phyloP scores from a whole-genome alignment of 2,797 vertebrate genomes.

The Alosa sapidissima region DNA sequence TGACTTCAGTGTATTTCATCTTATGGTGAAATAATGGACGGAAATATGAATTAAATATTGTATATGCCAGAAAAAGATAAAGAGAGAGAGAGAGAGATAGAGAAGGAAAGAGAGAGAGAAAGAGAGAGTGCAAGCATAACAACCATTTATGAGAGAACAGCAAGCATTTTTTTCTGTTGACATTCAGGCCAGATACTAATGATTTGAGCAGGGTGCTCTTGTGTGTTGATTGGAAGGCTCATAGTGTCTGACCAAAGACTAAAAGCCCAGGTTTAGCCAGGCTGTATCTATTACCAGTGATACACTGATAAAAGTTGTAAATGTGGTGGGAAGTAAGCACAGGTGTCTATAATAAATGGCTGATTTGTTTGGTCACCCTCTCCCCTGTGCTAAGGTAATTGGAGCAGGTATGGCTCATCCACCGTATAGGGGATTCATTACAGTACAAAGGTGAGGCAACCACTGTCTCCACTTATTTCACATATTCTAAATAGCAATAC shows the following conservation, averaged over 20 bases:
- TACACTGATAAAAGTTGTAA: constrained; percentile 14
- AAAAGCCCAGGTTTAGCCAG: neutral
- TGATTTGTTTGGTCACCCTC: constrained; percentile 17
- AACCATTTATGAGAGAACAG: constrained; percentile 46
- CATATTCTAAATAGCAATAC: neutral
- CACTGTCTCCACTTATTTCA: neutral
- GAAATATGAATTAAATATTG: constrained; percentile 61
- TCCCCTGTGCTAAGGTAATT: neutral
- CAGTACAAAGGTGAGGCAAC: neutral
- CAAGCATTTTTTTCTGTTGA: constrained; percentile 36
- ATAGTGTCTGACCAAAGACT: neutral
- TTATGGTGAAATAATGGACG: constrained; percentile 65
- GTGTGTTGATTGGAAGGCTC: neutral
- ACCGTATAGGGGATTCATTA: constrained; percentile 6
- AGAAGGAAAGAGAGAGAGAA: constrained; percentile 10
- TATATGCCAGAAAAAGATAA: constrained; percentile 53
- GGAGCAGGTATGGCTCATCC: neutral
- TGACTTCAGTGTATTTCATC: constrained; percentile 64
- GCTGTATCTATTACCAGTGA: neutral
- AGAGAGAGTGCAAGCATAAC: neutral
- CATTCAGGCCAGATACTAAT: constrained; percentile 37
- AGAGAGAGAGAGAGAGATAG: neutral
- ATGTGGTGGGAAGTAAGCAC: neutral
- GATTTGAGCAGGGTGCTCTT: constrained; percentile 6
- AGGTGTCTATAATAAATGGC: constrained; percentile 23